These are phyloP conservation scores for Brachyistius frenatus DNA, from an alignment of 2,113 vertebrate genomes.

Conservation along the genomic window DNA sequence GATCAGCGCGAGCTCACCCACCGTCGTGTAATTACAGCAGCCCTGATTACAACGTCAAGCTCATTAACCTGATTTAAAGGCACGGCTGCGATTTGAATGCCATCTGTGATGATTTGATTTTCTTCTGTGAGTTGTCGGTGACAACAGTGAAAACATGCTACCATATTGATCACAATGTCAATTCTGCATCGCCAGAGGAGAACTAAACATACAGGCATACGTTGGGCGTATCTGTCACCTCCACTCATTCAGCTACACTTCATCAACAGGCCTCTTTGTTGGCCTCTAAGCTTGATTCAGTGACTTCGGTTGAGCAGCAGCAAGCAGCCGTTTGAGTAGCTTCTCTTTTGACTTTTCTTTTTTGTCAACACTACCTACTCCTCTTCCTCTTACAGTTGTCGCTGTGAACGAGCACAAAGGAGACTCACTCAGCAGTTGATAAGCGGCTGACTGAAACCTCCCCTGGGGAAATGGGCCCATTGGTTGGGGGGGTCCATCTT, in stretches of 20 bases:
- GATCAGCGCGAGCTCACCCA: slow-evolving; percentile 16
- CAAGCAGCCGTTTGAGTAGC: slow-evolving; percentile 36
- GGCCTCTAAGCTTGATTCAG: slow-evolving; percentile 37
- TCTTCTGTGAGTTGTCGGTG: background rate
- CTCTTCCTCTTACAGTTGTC: slow-evolving; percentile 70
- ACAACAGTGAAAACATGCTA: background rate
- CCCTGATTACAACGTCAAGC: slow-evolving; percentile 17
- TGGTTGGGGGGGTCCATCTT: slow-evolving; percentile 57
- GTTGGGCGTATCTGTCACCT: slow-evolving; percentile 7
- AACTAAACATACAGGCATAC: no score
- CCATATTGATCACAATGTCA: no score
- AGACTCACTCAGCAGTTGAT: slow-evolving; percentile 65
- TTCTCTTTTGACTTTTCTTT: slow-evolving; percentile 36
- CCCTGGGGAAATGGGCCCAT: slow-evolving; percentile 63
- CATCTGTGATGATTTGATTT: background rate
- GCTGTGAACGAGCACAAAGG: slow-evolving; percentile 72
- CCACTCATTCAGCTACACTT: slow-evolving; percentile 20
- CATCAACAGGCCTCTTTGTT: slow-evolving; percentile 3
- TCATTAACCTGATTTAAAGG: slow-evolving; percentile 29
- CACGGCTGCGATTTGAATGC: background rate
- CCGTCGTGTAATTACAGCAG: slow-evolving; percentile 41
- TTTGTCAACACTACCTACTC: slow-evolving; percentile 40
- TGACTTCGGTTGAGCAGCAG: slow-evolving; percentile 51
- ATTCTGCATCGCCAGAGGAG: no score
- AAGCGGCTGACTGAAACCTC: slow-evolving; percentile 54